Base-by-base conservation (phyloP, 2,797 vertebrate species). In the Eulemur mongoz region DNA sequence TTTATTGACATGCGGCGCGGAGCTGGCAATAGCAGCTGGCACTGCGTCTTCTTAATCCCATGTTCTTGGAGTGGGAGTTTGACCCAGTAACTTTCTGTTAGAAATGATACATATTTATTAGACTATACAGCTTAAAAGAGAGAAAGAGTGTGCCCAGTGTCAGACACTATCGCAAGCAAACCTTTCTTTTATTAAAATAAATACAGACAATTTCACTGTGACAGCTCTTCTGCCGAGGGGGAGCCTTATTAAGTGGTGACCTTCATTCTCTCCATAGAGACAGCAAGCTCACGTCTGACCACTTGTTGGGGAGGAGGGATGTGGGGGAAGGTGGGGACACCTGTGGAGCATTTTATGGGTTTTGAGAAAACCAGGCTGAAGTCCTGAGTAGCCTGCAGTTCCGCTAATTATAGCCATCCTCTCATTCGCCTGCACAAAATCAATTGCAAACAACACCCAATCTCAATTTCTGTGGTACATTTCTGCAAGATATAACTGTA, bases 101-200 rank as follows among this genome's bases (percentile, higher is more conserved):
- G 95, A 96, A 96, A 82, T 1, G 20, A 94, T 98, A 97, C 97
- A 97, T 99, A 97, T 98, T 98, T 98, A 98, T 98, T 96, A 98
- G 96, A 0, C 14, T 48, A 27, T 80, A 35, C 43, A 69, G 78
- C 92, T 90, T 65, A 79, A 95, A 86, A 94, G 85, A 93, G 89
- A 90, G 93, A 95, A 65, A 32, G 22, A 92, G 81, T 93, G 82
- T 0, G 0, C 96, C 85, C 20, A 0, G 83, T 43, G 95, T 97
- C 97, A 97, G 97, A 96, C 40, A n/a, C 92, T 70, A 35, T 17
- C 83, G 50, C 92, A 92, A 97, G 92, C 82, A 94, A 97, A 92
- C 0, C 1, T 76, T 93, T 85, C 81, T 92, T 45, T 96, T 92
- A 95, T 96, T 96, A 81, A 97, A 97, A 98, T 91, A 95, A 97